Percentiles rank a stretch among this genome's conserved stretches.
Conservation (phyloP, 2,797 vertebrate genomes). For the Brotogeris chrysoptera region DNA sequence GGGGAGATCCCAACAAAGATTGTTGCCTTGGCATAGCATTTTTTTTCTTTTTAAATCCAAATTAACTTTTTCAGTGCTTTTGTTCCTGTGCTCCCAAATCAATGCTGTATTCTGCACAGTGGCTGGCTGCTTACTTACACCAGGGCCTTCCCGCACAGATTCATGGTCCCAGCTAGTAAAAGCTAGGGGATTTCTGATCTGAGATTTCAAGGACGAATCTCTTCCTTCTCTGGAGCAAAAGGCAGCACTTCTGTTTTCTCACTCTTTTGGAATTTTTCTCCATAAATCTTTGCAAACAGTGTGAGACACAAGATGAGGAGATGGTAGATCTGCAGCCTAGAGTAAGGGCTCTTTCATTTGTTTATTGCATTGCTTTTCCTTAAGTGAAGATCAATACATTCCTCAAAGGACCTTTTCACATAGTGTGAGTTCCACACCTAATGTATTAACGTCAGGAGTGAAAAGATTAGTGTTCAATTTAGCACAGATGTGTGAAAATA, state of each 20-base stretch:
- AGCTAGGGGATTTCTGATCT: neutral
- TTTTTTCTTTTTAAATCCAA: neutral
- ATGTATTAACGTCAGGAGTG: neutral
- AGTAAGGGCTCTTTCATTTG: neutral
- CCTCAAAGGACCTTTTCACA: slow-evolving; percentile 8
- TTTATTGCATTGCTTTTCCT: slow-evolving; percentile 2
- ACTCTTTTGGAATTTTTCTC: slow-evolving; percentile 47
- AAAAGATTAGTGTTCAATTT: slow-evolving; percentile 11
- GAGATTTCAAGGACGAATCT: neutral
- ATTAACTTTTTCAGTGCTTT: neutral
- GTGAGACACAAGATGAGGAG: slow-evolving; percentile 20
- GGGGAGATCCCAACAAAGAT: neutral
- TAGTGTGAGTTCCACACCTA: neutral
- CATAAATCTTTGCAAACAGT: neutral
- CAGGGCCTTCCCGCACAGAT: neutral
- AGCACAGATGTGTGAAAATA: neutral
- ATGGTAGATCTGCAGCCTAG: neutral
- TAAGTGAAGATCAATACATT: neutral
- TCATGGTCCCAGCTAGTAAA: neutral
- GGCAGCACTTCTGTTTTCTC: neutral
- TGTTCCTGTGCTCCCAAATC: neutral
- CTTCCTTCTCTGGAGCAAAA: slow-evolving; percentile 21
- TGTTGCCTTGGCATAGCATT: neutral
- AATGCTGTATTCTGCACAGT: neutral
- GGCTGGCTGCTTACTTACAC: neutral